Evolutionary conservation across 2,797 vertebrate genomes (phyloP).

Genomic region (Hypotaenidia okinawae): DNA sequence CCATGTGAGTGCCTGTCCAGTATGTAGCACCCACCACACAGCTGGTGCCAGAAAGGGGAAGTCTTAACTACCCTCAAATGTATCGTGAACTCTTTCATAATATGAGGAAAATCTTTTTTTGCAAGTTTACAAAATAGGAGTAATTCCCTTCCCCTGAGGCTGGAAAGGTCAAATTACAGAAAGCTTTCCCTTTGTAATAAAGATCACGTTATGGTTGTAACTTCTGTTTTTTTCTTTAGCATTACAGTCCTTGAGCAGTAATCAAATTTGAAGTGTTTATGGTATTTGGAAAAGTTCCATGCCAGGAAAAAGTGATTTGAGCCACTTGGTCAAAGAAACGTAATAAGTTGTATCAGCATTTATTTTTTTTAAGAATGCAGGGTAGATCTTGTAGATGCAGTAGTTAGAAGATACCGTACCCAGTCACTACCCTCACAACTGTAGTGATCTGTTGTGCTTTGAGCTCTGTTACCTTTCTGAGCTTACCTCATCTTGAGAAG

Average conservation of each 20-base stretch:
- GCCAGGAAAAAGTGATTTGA: not conserved
- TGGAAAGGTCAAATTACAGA: not conserved
- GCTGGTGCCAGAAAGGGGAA: not conserved
- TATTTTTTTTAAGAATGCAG: not conserved
- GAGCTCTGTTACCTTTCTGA: not conserved
- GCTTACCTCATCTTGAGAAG: not conserved
- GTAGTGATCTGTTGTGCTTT: not conserved
- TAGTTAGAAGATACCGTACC: not conserved
- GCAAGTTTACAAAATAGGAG: not conserved
- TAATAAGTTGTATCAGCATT: too few species aligned
- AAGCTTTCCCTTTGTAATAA: not conserved
- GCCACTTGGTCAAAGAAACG: too few species aligned
- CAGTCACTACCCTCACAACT: not conserved
- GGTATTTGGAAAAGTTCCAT: not conserved
- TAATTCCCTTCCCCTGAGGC: not conserved
- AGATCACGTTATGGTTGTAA: not conserved
- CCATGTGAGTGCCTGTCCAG: not conserved
- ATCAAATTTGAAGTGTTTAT: not conserved
- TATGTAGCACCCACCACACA: not conserved
- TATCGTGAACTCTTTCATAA: not conserved
- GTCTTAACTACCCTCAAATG: not conserved
- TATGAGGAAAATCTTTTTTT: not conserved
- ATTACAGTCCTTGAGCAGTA: not conserved
- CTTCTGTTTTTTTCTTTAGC: not conserved
- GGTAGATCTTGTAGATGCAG: not conserved